Percentiles rank a stretch among this genome's conserved stretches.
phyloP scores from a whole-genome alignment of 2,113 vertebrate genomes.

The human (Homo sapiens) region GRCh38 chr7:95970501-95971000 shows the following conservation, averaged over 20 bases:
- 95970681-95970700: not conserved
- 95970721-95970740: not conserved
- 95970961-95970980: not conserved
- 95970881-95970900: not conserved
- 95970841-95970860: not conserved
- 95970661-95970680: not conserved
- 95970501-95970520: not conserved
- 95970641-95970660: not conserved
- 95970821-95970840: not conserved
- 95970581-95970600: not conserved
- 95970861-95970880: not conserved
- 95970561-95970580: not conserved
- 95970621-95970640: not conserved
- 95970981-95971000: not conserved
- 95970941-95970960: not conserved
- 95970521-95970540: not conserved
- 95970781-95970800: not conserved
- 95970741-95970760: not conserved
- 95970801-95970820: not conserved
- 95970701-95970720: not conserved
- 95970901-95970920: not conserved
- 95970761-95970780: not conserved
- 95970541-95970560: slow-evolving; percentile 17
- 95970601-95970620: not conserved
- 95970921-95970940: not conserved